Evolutionary conservation across 2,797 vertebrate species (phyloP), one percentile per base, ranked within the genome.

Genomic region (Halcyon smyrnensis): DNA sequence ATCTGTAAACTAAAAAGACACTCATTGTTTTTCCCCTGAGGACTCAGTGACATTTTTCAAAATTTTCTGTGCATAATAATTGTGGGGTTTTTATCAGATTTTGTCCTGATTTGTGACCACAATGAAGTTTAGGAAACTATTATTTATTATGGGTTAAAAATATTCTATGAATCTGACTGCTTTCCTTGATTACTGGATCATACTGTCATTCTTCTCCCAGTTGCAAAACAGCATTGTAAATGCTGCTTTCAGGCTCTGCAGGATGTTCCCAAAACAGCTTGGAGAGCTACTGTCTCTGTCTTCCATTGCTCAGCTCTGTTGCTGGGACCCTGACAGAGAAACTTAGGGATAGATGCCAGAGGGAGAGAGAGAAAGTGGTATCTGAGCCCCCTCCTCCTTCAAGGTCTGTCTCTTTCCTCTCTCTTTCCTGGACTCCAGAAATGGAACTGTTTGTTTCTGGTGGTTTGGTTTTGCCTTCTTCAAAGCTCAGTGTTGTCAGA

Each of bases 51-150:
- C 67, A 93, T 93, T 89, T 95, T 85, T 56, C 63, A 93, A 71
- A 53, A 68, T 68, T 77, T 92, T 95, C 51, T 90, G 28, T 63
- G 77, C 53, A 93, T 43, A 91, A 59, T 73, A 91, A 87, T 50
- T 67, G 32, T 69, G 21, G 67, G 23, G 11, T 84, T 89, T 92
- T 84, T 68, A 94, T 95, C 39, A 79, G 56, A 73, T 88, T 86
- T 84, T 84, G 11, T 91, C 78, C 95, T 91, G 85, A 88, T 90
- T 79, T 77, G 50, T 63, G 63, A 95, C 90, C 4, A 0, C 87
- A 89, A 62, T 87, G 51, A 94, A 93, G 70, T 95, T 94, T 90
- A 96, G 89, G 85, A 94, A 95, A 94, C 54, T 81, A 13, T 90
- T 88, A 76, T 95, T 95, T 95, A 84, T 90, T 88, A 75, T 64